Percentiles rank a stretch among this genome's conserved stretches.
phyloP scores from a whole-genome alignment of 2,888 invertebrate species.

The Merodon equestris region DNA sequence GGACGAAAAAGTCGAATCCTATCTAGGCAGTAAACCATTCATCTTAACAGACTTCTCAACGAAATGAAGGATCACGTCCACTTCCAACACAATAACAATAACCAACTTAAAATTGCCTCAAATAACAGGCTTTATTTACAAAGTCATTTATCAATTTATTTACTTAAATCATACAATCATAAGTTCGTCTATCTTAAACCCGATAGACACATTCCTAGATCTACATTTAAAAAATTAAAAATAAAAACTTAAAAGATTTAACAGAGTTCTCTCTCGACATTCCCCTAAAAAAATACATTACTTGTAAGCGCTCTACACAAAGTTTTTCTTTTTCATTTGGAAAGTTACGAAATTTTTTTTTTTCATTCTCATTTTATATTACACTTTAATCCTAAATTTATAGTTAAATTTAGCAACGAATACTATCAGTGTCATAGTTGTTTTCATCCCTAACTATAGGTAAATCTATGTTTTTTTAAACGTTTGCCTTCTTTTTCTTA shows the following conservation, averaged over 20 bases:
- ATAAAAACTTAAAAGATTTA: neutral
- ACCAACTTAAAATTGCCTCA: no score
- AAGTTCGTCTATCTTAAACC: neutral
- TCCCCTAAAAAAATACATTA: slow-evolving; percentile 13
- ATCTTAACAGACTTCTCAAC: no score
- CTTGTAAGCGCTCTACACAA: no score
- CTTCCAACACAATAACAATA: no score
- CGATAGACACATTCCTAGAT: no score
- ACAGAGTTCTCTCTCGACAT: slow-evolving; percentile 3
- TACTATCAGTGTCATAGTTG: slow-evolving; percentile 65
- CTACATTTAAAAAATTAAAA: neutral
- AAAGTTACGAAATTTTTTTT: slow-evolving; percentile 17
- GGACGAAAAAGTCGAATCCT: no score
- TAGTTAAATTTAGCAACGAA: slow-evolving; percentile 57
- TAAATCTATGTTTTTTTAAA: neutral
- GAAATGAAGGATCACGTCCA: no score
- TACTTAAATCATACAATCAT: slow-evolving; percentile 25
- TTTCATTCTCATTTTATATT: no score
- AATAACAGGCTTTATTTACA: slow-evolving; percentile 1
- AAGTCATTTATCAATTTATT: slow-evolving; percentile 31
- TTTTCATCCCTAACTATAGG: slow-evolving; percentile 20
- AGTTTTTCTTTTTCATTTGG: no score
- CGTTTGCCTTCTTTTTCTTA: slow-evolving; percentile 30
- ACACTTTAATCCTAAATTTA: slow-evolving; percentile 40
- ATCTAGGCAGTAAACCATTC: no score